A percentile compares a stretch with the other conserved stretches of the same genome.
phyloP scores from a whole-genome alignment of 2,113 vertebrate genomes.

The Choloepus hoffmanni region DNA sequence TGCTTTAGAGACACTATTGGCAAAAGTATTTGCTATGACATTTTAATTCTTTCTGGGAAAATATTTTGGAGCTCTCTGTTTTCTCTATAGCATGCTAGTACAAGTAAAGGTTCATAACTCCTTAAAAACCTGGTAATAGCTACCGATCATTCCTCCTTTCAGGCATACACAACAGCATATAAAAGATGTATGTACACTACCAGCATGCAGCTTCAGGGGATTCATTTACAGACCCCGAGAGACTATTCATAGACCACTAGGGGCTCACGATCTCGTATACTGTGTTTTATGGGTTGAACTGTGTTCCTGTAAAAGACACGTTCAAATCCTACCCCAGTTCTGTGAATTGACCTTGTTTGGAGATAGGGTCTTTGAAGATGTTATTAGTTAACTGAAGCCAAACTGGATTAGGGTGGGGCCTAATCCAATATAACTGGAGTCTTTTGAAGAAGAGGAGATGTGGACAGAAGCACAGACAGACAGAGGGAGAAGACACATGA shows the following conservation, averaged over 20 bases:
- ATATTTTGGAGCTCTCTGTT: background rate
- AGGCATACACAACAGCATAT: background rate
- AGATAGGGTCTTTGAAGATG: too few relatives aligned
- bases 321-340: too few relatives aligned
- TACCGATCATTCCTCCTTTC: background rate
- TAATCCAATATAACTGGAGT: too few relatives aligned
- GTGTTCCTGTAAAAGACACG: too few relatives aligned
- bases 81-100: background rate
- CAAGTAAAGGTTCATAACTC: background rate
- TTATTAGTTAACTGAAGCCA: too few relatives aligned
- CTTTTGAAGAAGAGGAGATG: too few relatives aligned
- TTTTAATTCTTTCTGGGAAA: background rate
- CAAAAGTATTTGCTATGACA: background rate
- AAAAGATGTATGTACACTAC: background rate
- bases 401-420: too few relatives aligned
- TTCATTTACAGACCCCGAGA: background rate
- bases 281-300: too few relatives aligned
- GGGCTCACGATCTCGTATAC: fast-evolving
- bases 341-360: too few relatives aligned
- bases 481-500: too few relatives aligned
- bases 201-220: background rate
- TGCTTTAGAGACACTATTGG: background rate
- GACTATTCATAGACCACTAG: background rate
- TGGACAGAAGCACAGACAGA: too few relatives aligned
- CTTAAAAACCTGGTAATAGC: background rate